These are phyloP conservation scores for Leuciscus waleckii DNA, from an alignment of 2,797 vertebrate genomes.

Conservation along the genomic window DNA sequence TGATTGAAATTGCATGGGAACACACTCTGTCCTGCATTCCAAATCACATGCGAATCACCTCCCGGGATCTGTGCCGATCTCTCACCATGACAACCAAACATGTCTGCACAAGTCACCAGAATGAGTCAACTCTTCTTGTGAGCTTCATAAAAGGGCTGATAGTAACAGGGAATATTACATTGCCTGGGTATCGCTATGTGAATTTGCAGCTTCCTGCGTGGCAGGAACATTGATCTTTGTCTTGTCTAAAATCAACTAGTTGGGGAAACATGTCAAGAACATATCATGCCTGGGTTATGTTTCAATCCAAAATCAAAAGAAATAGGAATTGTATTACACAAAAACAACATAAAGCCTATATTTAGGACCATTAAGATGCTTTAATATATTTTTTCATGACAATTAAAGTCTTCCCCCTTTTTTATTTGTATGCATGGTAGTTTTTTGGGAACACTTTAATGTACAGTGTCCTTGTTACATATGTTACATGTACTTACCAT, in stretches of 20 bases:
- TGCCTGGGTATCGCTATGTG: constrained; percentile 36
- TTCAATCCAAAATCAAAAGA: constrained; percentile 14
- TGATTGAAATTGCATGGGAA: constrained; percentile 25
- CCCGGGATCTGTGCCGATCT: constrained; percentile 16
- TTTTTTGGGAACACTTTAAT: too few relatives aligned
- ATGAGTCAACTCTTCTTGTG: constrained; percentile 55
- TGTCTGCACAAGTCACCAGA: constrained; percentile 54
- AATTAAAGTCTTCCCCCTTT: too few relatives aligned
- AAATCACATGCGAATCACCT: constrained; percentile 34
- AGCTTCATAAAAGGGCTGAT: constrained; percentile 17
- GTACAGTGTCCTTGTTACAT: too few relatives aligned
- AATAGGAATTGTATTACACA: constrained; percentile 9
- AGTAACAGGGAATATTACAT: neutral
- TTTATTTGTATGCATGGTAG: too few relatives aligned
- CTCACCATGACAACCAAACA: constrained; percentile 52
- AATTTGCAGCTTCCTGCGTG: constrained; percentile 39
- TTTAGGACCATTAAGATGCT: neutral
- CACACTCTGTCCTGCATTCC: constrained; percentile 42
- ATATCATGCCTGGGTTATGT: neutral
- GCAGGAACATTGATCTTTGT: constrained; percentile 41
- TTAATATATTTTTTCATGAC: too few relatives aligned
- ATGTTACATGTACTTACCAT: too few relatives aligned
- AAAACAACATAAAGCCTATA: neutral
- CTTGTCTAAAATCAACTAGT: neutral
- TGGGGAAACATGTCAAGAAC: constrained; percentile 8